phyloP scores from a whole-genome alignment of 2,113 vertebrate genomes.

The Pavo muticus region DNA sequence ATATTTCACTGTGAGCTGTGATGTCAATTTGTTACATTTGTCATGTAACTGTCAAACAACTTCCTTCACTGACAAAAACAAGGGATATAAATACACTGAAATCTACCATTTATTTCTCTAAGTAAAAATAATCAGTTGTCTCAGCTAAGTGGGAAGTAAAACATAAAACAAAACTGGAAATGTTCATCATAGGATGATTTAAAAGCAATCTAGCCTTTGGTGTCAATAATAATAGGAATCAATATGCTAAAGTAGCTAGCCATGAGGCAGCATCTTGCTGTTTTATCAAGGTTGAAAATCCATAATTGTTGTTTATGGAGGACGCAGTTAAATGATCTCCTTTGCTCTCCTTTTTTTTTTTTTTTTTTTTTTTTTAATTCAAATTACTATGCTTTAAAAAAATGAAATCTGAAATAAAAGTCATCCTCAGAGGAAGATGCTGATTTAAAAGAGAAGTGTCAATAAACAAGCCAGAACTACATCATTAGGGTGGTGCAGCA shows the following conservation, averaged over 20 bases:
- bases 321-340: neutral
- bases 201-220: neutral
- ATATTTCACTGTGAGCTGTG: neutral
- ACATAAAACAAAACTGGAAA: neutral
- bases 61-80: neutral
- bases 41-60: neutral
- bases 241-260: neutral
- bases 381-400: neutral
- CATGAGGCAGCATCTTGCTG: neutral
- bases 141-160: neutral
- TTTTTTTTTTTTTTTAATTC: neutral
- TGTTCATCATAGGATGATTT: neutral
- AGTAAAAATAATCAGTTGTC: neutral
- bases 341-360: neutral
- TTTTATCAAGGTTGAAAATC: neutral
- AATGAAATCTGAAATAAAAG: neutral
- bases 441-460: constrained; percentile 2
- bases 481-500: neutral
- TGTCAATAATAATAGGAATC: neutral
- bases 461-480: neutral
- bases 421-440: neutral
- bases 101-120: neutral
- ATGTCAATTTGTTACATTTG: neutral
- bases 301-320: neutral
- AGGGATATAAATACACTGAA: neutral